phyloP scores from a whole-genome alignment of 2,888 invertebrate genomes.

The Lepidocyrtinus sp. region DNA sequence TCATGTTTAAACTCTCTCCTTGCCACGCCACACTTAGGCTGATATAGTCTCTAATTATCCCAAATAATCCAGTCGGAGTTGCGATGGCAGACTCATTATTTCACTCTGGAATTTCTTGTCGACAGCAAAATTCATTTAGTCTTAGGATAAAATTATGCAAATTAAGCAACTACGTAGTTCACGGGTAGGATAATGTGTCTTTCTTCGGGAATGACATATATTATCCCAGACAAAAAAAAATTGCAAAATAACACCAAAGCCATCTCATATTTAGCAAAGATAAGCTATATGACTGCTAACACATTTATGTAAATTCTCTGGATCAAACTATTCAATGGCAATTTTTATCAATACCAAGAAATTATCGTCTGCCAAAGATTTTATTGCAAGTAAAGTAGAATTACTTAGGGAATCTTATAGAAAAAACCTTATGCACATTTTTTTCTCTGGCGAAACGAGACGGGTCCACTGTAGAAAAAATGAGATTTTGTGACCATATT shows the following conservation, averaged over 20 bases:
- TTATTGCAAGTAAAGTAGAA: not conserved
- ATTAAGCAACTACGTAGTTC: not conserved
- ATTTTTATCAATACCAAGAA: not conserved
- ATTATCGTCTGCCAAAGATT: not conserved
- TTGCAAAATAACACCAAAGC: not conserved
- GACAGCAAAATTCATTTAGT: not conserved
- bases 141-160: not conserved
- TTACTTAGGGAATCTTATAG: too few species aligned
- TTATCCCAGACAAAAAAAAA: too few species aligned
- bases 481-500: constrained; percentile 44
- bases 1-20: too few species aligned
- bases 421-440: too few species aligned
- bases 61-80: not conserved
- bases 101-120: not conserved
- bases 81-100: not conserved
- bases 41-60: not conserved
- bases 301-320: not conserved
- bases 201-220: not conserved
- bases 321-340: not conserved
- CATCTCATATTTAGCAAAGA: not conserved
- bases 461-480: not conserved
- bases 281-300: too few species aligned
- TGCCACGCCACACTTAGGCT: too few species aligned
- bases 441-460: not conserved
- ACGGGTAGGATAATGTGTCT: not conserved